Base-by-base conservation (phyloP, 2,888 invertebrate genomes). In the Napeogenes sylphis region DNA sequence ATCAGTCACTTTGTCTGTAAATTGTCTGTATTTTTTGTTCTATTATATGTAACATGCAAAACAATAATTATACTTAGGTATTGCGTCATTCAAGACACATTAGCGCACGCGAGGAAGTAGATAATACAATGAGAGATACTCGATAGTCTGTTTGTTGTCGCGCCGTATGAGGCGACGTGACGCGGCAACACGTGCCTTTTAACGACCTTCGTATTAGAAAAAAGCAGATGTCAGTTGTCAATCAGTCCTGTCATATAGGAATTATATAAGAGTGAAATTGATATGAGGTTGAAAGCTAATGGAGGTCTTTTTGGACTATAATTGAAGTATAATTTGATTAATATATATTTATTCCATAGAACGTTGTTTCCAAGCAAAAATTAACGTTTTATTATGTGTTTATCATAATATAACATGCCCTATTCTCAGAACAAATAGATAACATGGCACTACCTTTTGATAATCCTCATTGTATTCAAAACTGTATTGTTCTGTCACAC, bases 401-500 rank as follows among this genome's bases (percentile, higher is more conserved):
- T 45, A 21, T 65, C 59, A 60, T 55, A 45, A 38, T 55, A 56
- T 62, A 55, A 61, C 64, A 62, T 62, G 54, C 56, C 55, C 63
- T 59, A 56, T 55, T 30, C 46, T 21, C 21, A 1, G 53, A 33
- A 59, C 55, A 63, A 58, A 57, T 45, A 59, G 58, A 59, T 60
- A 65, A 61, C 61, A 59, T 51, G 67, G 59, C 66, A 57, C 62
- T 57, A 55, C 62, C 58, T 67, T 63, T 62, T 62, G 62, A 62
- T 67, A 64, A 63, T 65, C 61, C 59, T 56, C 63, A 68, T 69
- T 70, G 70, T 69, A 69, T 69, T 70, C 68, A 67, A 68, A 68
- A 68, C 61, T 38, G 63, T 63, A 75, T 73, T 73, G 73, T 75
- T 59, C 68, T 70, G 71, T 69, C 71, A 64, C 57, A 45, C 56